Conservation (phyloP, 1,140 invertebrate genomes). For the Calephelis virginiensis region DNA sequence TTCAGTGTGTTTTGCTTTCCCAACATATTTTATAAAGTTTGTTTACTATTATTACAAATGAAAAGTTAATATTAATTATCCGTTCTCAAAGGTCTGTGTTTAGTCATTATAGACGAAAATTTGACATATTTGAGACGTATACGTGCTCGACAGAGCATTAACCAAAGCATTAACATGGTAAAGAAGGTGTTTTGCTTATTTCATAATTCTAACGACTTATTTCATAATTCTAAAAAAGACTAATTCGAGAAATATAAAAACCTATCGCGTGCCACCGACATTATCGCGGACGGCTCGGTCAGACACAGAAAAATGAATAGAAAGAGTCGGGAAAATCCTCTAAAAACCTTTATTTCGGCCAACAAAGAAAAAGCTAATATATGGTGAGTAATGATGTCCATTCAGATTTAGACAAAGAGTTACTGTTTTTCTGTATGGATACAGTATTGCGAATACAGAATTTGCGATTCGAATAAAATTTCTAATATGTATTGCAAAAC, state of each 20-base stretch:
- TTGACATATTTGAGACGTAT: no score
- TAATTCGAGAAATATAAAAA: not conserved
- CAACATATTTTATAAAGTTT: no score
- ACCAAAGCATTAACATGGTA: no score
- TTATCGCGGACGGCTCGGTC: not conserved
- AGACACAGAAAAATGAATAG: slow-evolving; percentile 9
- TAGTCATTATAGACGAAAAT: no score
- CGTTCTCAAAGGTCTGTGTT: no score
- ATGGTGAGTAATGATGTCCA: slow-evolving; percentile 16
- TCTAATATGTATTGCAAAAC: not conserved
- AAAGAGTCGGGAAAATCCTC: slow-evolving; percentile 10
- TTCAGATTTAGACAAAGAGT: slow-evolving; percentile 7
- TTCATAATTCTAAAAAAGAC: not conserved
- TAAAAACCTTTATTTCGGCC: slow-evolving; percentile 11
- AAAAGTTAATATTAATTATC: no score
- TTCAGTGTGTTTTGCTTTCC: no score
- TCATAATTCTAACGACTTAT: no score
- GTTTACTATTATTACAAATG: no score
- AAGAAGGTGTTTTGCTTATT: no score
- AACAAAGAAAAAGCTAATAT: slow-evolving; percentile 12
- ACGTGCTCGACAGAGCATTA: no score
- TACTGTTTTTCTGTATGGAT: not conserved
- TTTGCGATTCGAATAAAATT: not conserved
- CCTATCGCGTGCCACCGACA: not conserved
- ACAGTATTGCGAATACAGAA: no score